These are phyloP conservation scores for Papilio glaucus DNA, from an alignment of 1,140 invertebrate genomes.

Conservation along the genomic window DNA sequence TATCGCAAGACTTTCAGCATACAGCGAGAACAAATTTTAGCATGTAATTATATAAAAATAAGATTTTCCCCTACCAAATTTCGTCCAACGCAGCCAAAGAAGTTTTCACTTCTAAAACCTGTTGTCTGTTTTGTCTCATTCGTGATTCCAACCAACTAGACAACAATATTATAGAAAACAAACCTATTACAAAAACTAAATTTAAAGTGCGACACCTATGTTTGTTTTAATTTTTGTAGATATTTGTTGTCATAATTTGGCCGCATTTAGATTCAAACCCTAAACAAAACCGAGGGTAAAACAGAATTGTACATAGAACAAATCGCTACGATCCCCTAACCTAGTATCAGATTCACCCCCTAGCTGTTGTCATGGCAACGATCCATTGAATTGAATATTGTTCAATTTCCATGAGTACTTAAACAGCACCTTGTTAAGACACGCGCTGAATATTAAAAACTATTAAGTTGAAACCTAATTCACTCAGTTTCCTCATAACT, in stretches of 20 bases:
- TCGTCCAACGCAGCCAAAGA: too few relatives aligned
- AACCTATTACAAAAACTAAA: too few relatives aligned
- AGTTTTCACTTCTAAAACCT: too few relatives aligned
- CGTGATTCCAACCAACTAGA: too few relatives aligned
- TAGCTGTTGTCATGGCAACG: constrained; percentile 70
- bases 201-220: too few relatives aligned
- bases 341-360: constrained; percentile 67
- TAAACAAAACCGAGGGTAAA: background rate
- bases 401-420: constrained; percentile 36
- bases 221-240: background rate
- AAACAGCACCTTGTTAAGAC: constrained; percentile 30
- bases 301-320: background rate
- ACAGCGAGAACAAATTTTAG: too few relatives aligned
- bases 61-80: too few relatives aligned
- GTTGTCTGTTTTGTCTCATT: too few relatives aligned
- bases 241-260: background rate
- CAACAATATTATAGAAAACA: too few relatives aligned
- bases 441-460: constrained; percentile 17
- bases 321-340: constrained; percentile 30
- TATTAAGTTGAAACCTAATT: background rate
- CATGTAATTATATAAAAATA: too few relatives aligned
- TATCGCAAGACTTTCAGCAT: too few relatives aligned
- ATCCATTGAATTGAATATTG: constrained; percentile 64
- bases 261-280: background rate
- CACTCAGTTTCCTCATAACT: background rate